phyloP scores from a whole-genome alignment of 2,113 vertebrate species.

The Eupsittula cactorum region DNA sequence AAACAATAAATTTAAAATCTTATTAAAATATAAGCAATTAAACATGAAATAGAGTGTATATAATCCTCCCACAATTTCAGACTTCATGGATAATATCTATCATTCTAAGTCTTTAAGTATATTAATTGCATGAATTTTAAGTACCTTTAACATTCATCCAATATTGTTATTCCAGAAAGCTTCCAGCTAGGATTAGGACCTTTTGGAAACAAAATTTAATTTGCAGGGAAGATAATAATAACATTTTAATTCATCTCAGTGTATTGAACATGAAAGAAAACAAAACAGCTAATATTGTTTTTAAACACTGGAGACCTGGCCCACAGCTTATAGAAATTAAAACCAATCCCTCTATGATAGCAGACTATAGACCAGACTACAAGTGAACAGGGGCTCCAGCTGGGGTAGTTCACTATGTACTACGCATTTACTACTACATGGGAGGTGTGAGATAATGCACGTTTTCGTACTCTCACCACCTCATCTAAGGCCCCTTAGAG shows the following conservation, averaged over 20 bases:
- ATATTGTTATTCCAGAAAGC: slow-evolving; percentile 40
- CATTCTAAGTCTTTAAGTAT: slow-evolving; percentile 20
- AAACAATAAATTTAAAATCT: slow-evolving; percentile 27
- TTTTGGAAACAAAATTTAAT: slow-evolving; percentile 61
- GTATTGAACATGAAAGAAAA: slow-evolving; percentile 14
- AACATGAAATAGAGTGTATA: not conserved
- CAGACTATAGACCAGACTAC: not conserved
- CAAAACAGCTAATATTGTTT: not conserved
- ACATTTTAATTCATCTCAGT: slow-evolving; percentile 12
- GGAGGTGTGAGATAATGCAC: not conserved
- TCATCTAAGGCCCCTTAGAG: not conserved
- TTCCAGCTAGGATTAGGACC: slow-evolving; percentile 55
- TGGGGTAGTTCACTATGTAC: not conserved
- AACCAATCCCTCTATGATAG: not conserved
- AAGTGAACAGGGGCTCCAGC: not conserved
- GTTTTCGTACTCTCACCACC: not conserved
- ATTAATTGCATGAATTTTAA: slow-evolving; percentile 57
- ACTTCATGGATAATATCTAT: slow-evolving; percentile 36
- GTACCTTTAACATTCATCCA: slow-evolving; percentile 31
- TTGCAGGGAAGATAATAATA: slow-evolving; percentile 26
- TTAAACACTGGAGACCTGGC: not conserved
- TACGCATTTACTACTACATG: not conserved
- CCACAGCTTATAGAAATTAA: not conserved
- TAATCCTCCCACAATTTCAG: slow-evolving; percentile 4
- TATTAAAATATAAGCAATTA: slow-evolving; percentile 41